Percentiles rank a stretch among this genome's conserved stretches.
Evolutionary conservation across 2,888 invertebrate species (phyloP).

Genomic region (Drosophila monieri): DNA sequence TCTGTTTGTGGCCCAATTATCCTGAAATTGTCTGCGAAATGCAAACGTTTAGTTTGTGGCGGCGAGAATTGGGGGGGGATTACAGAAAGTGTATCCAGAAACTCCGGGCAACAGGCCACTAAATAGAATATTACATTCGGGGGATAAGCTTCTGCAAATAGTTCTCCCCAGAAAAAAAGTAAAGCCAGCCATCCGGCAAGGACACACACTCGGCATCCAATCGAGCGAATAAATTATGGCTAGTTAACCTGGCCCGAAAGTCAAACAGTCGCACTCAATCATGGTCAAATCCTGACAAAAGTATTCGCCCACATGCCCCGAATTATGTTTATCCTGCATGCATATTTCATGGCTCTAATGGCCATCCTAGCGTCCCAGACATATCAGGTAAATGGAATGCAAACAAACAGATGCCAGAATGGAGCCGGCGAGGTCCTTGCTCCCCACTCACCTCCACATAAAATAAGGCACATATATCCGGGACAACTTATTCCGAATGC

Average conservation of each 20-base stretch:
- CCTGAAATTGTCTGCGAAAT: conserved; percentile 72
- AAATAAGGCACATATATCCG: conserved; percentile 21
- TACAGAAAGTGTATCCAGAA: too few relatives aligned
- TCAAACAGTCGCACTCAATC: conserved; percentile 65
- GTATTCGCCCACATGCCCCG: conserved; percentile 72
- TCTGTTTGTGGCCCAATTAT: conserved; percentile 67
- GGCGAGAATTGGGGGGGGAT: conserved; percentile 15
- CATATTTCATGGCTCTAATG: conserved; percentile 76
- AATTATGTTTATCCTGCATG: conserved; percentile 76
- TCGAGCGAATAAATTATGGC: conserved; percentile 72
- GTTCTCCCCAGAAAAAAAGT: conserved; percentile 3
- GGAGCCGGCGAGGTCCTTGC: conserved; percentile 1
- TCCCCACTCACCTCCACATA: neutral
- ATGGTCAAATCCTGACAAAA: conserved; percentile 72
- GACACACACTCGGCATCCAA: conserved; percentile 54
- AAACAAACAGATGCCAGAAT: conserved; percentile 39
- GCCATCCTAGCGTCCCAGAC: conserved; percentile 41
- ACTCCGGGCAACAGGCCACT: too few relatives aligned
- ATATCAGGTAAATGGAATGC: conserved; percentile 48
- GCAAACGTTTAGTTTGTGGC: conserved; percentile 64
- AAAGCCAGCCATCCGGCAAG: neutral
- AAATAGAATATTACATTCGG: too few relatives aligned
- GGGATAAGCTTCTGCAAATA: conserved; percentile 4
- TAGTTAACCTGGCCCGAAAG: conserved; percentile 47
- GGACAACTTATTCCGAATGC: conserved; percentile 73